Percentiles rank a stretch among this genome's conserved stretches.
These are phyloP conservation scores for Myathropa florea DNA, from an alignment of 2,888 invertebrate genomes.

Conservation along the genomic window DNA sequence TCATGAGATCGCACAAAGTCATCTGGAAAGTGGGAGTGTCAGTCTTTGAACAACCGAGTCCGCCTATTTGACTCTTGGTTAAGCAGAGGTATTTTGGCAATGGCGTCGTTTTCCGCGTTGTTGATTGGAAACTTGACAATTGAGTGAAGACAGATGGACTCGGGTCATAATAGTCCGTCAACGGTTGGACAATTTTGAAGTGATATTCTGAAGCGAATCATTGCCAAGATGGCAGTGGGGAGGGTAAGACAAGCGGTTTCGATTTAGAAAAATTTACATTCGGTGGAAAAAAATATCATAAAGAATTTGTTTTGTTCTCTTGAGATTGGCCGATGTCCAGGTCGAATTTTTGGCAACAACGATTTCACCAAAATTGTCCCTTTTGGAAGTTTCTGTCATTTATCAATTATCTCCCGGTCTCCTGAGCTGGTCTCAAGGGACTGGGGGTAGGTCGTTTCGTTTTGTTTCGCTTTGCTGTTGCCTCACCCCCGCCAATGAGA, in stretches of 20 bases:
- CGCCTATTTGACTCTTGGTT: not conserved
- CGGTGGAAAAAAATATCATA: no score
- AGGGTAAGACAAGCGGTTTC: not conserved
- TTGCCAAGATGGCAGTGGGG: not conserved
- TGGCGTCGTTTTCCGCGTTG: not conserved
- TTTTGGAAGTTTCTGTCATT: not conserved
- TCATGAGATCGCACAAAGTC: not conserved
- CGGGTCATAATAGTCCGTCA: not conserved
- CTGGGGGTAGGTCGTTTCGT: no score
- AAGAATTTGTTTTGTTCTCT: no score
- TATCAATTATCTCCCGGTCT: not conserved
- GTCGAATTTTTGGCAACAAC: not conserved
- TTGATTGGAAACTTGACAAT: not conserved
- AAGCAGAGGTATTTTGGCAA: not conserved
- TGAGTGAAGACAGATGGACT: not conserved
- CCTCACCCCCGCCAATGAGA: no score
- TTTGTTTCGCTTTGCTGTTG: no score
- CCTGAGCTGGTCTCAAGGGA: no score
- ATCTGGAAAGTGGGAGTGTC: not conserved
- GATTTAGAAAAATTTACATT: no score
- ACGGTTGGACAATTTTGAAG: not conserved
- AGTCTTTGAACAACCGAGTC: not conserved
- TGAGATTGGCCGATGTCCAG: no score
- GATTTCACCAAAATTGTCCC: not conserved
- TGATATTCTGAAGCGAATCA: not conserved